Percentiles rank a stretch among this genome's conserved stretches.
Conservation (phyloP, 2,888 invertebrate genomes). For the Gymnosoma rotundatum region DNA sequence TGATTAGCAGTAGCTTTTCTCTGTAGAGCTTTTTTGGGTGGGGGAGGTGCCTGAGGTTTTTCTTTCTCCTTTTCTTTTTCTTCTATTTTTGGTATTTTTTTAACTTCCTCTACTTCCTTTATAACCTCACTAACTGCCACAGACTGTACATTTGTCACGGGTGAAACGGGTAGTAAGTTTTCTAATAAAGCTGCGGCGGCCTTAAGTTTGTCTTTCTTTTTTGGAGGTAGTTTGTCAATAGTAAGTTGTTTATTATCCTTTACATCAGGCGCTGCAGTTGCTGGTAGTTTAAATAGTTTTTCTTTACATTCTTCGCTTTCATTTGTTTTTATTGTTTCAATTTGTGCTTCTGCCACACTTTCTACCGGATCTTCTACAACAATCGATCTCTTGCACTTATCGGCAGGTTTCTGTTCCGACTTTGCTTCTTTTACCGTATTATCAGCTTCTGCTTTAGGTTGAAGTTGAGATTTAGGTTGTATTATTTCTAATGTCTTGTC, state of each 20-base stretch:
- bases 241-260: slow-evolving; percentile 59
- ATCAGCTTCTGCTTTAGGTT: slow-evolving; percentile 32
- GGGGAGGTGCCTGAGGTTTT: slow-evolving; percentile 75
- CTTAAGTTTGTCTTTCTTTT: slow-evolving; percentile 72
- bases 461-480: slow-evolving; percentile 70
- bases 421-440: slow-evolving; percentile 3
- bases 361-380: slow-evolving; percentile 46
- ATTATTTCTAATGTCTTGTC: slow-evolving; percentile 67
- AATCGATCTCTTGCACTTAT: slow-evolving; percentile 21
- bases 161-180: slow-evolving; percentile 1
- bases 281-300: slow-evolving; percentile 38
- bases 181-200: slow-evolving; percentile 70
- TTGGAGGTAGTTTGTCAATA: slow-evolving; percentile 64
- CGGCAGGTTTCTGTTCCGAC: slow-evolving; percentile 19
- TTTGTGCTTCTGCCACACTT: slow-evolving; percentile 21
- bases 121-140: slow-evolving; percentile 15
- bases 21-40: slow-evolving; percentile 72
- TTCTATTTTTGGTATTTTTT: slow-evolving; percentile 30
- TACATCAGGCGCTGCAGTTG: slow-evolving; percentile 22
- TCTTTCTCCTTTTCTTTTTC: slow-evolving; percentile 23
- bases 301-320: slow-evolving; percentile 56
- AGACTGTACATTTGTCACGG: not conserved
- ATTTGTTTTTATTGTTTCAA: not conserved
- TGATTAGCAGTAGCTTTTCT: slow-evolving; percentile 68
- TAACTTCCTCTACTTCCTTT: slow-evolving; percentile 26